Percentiles rank a stretch among this genome's conserved stretches.
Conservation (phyloP, 2,113 vertebrate genomes). For the Triplophysa siluroides region DNA sequence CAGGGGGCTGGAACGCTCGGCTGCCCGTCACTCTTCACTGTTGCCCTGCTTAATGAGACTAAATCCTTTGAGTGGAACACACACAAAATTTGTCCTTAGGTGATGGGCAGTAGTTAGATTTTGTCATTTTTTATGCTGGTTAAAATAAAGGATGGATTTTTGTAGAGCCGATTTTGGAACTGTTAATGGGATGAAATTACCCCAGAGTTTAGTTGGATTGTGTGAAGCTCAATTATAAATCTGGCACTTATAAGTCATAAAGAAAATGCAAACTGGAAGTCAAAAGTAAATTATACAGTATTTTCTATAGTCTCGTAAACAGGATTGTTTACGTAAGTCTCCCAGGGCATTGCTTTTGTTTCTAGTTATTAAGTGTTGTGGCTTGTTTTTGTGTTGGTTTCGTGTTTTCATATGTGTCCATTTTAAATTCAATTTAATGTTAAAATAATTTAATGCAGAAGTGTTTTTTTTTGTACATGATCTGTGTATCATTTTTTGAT, state of each 20-base stretch:
- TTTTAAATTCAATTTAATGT: too few species aligned
- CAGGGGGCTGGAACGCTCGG: constrained; percentile 46
- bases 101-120: constrained; percentile 48
- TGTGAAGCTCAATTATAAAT: constrained; percentile 45
- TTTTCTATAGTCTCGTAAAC: constrained; percentile 7
- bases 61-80: constrained; percentile 52
- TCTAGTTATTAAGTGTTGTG: neutral
- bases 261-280: constrained; percentile 44
- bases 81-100: constrained; percentile 49
- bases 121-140: constrained; percentile 43
- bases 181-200: constrained; percentile 14
- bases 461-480: too few species aligned
- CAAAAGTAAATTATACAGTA: neutral
- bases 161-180: constrained; percentile 35
- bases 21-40: constrained; percentile 54
- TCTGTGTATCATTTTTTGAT: too few species aligned
- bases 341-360: neutral
- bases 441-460: too few species aligned
- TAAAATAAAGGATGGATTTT: constrained; percentile 27
- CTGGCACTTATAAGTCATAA: constrained; percentile 45
- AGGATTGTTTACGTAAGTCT: neutral
- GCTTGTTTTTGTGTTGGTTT: neutral
- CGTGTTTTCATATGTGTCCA: too few species aligned
- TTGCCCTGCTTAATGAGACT: constrained; percentile 57
- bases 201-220: constrained; percentile 5